phyloP scores from a whole-genome alignment of 2,113 vertebrate genomes.

The Ornithorhynchus anatinus region DNA sequence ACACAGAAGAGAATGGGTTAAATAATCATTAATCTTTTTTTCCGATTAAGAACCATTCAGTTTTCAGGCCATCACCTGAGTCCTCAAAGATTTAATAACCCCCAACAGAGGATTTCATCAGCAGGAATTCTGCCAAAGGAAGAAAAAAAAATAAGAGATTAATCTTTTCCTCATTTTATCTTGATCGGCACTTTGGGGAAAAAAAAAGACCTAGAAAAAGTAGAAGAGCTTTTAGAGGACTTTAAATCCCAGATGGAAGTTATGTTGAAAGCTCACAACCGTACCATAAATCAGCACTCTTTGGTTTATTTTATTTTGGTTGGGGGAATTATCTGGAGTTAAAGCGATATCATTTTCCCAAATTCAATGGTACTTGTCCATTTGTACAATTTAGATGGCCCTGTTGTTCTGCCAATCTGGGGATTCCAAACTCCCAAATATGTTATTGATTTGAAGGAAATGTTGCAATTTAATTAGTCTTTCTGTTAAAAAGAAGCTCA shows the following conservation, averaged over 20 bases:
- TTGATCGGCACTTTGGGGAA: neutral
- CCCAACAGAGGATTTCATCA: neutral
- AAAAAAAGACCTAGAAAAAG: neutral
- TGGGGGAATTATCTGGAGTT: conserved; percentile 5
- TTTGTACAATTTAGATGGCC: neutral
- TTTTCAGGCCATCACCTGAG: too few species aligned
- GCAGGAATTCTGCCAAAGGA: neutral
- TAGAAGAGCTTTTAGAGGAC: neutral
- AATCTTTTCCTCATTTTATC: neutral
- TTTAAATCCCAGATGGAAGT: conserved; percentile 5
- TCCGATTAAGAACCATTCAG: too few species aligned
- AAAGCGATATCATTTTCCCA: neutral
- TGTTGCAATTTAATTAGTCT: conserved; percentile 16
- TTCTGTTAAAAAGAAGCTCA: neutral
- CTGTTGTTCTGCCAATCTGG: conserved; percentile 1
- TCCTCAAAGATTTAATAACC: too few species aligned
- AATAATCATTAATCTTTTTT: too few species aligned
- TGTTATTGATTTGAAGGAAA: conserved; percentile 13
- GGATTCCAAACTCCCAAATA: neutral
- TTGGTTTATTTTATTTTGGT: conserved; percentile 12
- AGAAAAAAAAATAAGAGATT: neutral
- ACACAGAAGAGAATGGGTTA: too few species aligned
- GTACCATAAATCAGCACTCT: neutral
- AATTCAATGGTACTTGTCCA: conserved; percentile 5
- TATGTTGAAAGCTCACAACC: neutral